Evolutionary conservation across 2,797 vertebrate species (phyloP).

Genomic region (Mus minutoides): DNA sequence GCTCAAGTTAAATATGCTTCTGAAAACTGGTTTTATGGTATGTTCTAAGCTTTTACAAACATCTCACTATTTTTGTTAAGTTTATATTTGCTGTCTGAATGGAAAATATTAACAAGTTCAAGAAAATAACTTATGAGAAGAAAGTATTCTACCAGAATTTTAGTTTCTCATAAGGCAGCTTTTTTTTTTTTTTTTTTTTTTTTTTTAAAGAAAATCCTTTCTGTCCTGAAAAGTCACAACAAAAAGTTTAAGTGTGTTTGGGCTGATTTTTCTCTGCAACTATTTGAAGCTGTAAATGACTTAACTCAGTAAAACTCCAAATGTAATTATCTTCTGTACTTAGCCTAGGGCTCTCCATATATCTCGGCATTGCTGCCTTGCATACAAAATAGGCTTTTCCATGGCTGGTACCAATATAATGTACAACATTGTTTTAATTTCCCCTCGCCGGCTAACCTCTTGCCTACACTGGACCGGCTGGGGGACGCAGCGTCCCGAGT

Average conservation of each 20-base stretch:
- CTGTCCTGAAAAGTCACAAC: conserved; percentile 88
- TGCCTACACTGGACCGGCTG: conserved; percentile 82
- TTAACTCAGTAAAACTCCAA: conserved; percentile 99
- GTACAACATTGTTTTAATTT: conserved; percentile 94
- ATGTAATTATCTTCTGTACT: conserved; percentile 99
- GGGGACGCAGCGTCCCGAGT: conserved; percentile 81
- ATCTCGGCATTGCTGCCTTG: conserved; percentile 95
- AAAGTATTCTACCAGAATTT: conserved; percentile 77
- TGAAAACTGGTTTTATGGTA: conserved; percentile 83
- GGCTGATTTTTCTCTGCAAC: conserved; percentile 92
- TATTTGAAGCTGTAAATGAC: conserved; percentile 99
- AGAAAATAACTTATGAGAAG: conserved; percentile 84
- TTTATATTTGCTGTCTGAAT: conserved; percentile 76
- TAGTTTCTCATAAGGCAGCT: conserved; percentile 84
- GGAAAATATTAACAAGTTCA: conserved; percentile 79
- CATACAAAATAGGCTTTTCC: conserved; percentile 97
- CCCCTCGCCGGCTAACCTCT: conserved; percentile 85
- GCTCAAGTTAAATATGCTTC: conserved; percentile 81
- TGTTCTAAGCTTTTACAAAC: conserved; percentile 78
- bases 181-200: neutral
- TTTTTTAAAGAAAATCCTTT: conserved; percentile 71
- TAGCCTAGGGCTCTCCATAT: conserved; percentile 97
- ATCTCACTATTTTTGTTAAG: conserved; percentile 72
- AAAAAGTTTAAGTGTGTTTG: conserved; percentile 94
- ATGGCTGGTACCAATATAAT: conserved; percentile 95